Base-by-base conservation (phyloP, 1,140 invertebrate species). In the Nasonia vitripennis region DNA sequence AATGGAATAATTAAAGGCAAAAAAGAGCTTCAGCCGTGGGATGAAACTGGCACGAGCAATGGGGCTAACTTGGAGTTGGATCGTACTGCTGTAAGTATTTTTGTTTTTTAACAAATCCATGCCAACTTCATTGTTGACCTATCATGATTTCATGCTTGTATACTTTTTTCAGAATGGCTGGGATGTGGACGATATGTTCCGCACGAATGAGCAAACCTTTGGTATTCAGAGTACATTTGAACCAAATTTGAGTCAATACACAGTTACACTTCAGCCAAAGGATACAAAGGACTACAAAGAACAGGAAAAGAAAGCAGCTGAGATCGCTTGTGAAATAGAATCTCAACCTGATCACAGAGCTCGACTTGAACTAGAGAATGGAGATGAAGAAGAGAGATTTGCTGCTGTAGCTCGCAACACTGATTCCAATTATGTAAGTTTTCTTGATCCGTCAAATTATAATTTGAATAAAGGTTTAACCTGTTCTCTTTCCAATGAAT, bases 141-240 rank as follows among this genome's bases (percentile, higher is more conserved):
- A 62, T 55, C 17, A 41, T 31, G 11, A 41, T 82, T 11, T 67
- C 41, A 71, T 71, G 34, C 62, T 77, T 71, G 20, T 78, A 78
- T 86, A 88, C 81, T 85, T 81, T 6, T 90, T 92, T 34, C 89
- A 96, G 94, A 98, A 98, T 94, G 98, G 98, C 84, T 99, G 98
- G 98, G 97, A 98, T 94, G 96, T 96, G 0, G 95, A 97, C 91
- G 98, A 99, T 87, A 99, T 99, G 98, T 99, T 99, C 93, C 94
- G 96, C 78, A 98, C 96, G 91, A 99, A 99, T 94, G 97, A 98
- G 92, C 95, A 97, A 93, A 93, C 96, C 81, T 98, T 98, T 92
- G 97, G 98, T 83, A 97, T 99, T 12, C 96, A 96, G 88, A 97
- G 97, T 85, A 97, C 96, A 9, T 99, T 97, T 92, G 97, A 98